These are phyloP conservation scores for Notospermus geniculatus DNA, from an alignment of 1,140 invertebrate species.

Conservation along the genomic window DNA sequence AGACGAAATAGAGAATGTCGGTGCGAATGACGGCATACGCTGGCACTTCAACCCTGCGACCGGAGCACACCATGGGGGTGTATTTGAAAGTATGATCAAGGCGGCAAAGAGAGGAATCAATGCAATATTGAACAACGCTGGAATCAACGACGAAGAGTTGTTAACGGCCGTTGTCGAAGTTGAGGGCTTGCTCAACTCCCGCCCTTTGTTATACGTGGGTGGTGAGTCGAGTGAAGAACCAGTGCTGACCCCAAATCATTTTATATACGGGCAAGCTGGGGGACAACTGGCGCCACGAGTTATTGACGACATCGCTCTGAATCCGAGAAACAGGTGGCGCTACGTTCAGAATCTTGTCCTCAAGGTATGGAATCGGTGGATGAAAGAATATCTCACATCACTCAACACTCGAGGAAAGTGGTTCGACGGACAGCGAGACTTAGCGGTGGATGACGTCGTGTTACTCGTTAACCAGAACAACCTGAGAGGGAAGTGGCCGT, in stretches of 20 bases:
- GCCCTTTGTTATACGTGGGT: slow-evolving; percentile 32
- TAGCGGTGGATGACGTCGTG: no score
- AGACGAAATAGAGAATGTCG: neutral
- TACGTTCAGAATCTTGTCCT: slow-evolving; percentile 4
- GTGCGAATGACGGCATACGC: no score
- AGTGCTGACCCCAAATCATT: slow-evolving; percentile 33
- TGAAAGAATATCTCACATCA: slow-evolving; percentile 10
- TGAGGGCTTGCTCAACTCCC: slow-evolving; percentile 28
- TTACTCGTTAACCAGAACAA: no score
- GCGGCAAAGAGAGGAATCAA: slow-evolving; percentile 7
- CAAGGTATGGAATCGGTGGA: slow-evolving; percentile 16
- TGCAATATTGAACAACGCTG: neutral
- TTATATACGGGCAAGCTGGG: no score
- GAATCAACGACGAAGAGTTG: no score
- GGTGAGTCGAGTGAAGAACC: slow-evolving; percentile 31
- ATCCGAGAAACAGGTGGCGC: slow-evolving; percentile 8
- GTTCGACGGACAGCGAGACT: neutral
- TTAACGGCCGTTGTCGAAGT: slow-evolving; percentile 19
- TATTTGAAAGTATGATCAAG: slow-evolving; percentile 13
- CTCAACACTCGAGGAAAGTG: neutral
- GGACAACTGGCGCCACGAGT: slow-evolving; percentile 9
- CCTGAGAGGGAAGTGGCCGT: no score
- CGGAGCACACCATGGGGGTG: slow-evolving; percentile 17
- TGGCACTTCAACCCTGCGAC: slow-evolving; percentile 12
- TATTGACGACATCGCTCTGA: neutral